phyloP scores from a whole-genome alignment of 2,888 invertebrate species.

The Lapara coniferarum region DNA sequence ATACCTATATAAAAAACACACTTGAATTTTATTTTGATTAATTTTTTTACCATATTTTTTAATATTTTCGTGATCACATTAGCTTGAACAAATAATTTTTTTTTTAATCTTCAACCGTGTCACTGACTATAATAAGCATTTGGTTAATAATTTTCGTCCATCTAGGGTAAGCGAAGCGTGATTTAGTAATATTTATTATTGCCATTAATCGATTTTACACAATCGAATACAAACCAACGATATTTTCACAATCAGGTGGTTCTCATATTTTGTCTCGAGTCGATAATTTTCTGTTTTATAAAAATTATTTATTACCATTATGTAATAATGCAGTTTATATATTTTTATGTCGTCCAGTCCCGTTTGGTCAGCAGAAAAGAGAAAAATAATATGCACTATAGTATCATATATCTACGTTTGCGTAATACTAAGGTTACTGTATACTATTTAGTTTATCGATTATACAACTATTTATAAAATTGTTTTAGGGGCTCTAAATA shows the following conservation, averaged over 20 bases:
- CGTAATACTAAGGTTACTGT: slow-evolving; percentile 38
- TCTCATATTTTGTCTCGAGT: slow-evolving; percentile 98
- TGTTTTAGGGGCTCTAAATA: slow-evolving; percentile 12
- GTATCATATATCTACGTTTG: slow-evolving; percentile 47
- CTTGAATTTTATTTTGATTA: not conserved
- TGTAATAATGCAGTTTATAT: slow-evolving; percentile 10
- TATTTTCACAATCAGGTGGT: slow-evolving; percentile 98
- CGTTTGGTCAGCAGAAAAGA: slow-evolving; percentile 80
- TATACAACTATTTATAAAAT: slow-evolving; percentile 30
- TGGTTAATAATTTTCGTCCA: slow-evolving; percentile 48
- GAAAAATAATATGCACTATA: slow-evolving; percentile 78
- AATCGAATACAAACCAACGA: slow-evolving; percentile 91
- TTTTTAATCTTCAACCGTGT: not conserved
- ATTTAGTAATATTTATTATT: slow-evolving; percentile 58
- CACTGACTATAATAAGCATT: slow-evolving; percentile 32
- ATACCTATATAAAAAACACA: no score
- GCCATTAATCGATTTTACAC: slow-evolving; percentile 56
- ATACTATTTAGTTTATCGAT: slow-evolving; percentile 35
- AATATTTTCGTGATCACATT: not conserved
- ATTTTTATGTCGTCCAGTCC: slow-evolving; percentile 68
- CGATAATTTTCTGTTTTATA: slow-evolving; percentile 95
- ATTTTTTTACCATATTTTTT: not conserved
- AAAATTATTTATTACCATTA: slow-evolving; percentile 41
- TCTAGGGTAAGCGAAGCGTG: slow-evolving; percentile 68
- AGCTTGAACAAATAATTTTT: not conserved